A percentile compares a stretch with the other conserved stretches of the same genome.
Evolutionary conservation across 2,888 invertebrate genomes (phyloP).

Genomic region (Drosophila ochracea): DNA sequence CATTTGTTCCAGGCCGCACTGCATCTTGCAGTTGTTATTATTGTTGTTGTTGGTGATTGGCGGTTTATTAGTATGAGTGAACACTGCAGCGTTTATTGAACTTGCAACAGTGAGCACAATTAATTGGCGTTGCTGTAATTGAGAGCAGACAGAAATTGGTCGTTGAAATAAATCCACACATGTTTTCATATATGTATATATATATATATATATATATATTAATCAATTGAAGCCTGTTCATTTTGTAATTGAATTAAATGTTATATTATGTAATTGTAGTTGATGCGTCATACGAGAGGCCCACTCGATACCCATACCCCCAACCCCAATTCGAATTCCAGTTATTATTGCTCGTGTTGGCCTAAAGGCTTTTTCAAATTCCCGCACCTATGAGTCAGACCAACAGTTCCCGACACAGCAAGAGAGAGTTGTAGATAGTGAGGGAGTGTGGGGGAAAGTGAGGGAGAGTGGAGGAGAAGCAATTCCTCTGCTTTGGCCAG

Average conservation of each 20-base stretch:
- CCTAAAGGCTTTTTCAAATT: conserved; percentile 57
- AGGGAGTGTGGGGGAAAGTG: not conserved
- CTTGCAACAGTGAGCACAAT: conserved; percentile 51
- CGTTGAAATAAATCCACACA: conserved; percentile 25
- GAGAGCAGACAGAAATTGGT: conserved; percentile 57
- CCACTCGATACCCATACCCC: conserved; percentile 8
- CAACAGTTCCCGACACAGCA: not conserved
- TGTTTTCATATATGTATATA: not conserved
- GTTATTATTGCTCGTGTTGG: conserved; percentile 50
- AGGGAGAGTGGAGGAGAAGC: not conserved
- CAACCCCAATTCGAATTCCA: conserved; percentile 33
- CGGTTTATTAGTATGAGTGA: conserved; percentile 38
- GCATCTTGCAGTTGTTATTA: conserved; percentile 73
- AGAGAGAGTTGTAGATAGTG: not conserved
- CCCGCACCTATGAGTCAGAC: conserved; percentile 59
- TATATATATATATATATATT: not conserved
- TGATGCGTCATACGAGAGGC: conserved; percentile 52
- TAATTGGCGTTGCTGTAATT: conserved; percentile 72
- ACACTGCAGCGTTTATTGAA: conserved; percentile 56
- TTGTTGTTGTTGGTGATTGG: not conserved
- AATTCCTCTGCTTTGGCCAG: conserved; percentile 25
- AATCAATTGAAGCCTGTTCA: conserved; percentile 14
- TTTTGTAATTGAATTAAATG: conserved; percentile 48
- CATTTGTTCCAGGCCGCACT: conserved; percentile 85
- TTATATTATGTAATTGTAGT: conserved; percentile 43